phyloP scores from a whole-genome alignment of 2,797 vertebrate genomes.

The Anguilla obscura region DNA sequence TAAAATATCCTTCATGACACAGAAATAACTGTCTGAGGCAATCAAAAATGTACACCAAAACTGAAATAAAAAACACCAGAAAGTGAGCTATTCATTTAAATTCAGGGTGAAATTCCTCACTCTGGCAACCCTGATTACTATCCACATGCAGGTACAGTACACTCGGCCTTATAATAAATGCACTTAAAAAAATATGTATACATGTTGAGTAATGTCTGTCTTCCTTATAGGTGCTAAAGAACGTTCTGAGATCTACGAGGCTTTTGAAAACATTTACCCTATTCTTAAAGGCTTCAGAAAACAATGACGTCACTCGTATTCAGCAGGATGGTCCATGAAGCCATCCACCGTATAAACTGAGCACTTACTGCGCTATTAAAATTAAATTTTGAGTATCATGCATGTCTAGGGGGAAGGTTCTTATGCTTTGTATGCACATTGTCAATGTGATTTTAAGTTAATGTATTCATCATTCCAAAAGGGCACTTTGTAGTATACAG shows the following conservation, averaged over 20 bases:
- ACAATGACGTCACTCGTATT: slow-evolving; percentile 51
- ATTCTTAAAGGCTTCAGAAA: slow-evolving; percentile 93
- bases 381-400: slow-evolving; percentile 32
- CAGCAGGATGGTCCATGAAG: not conserved
- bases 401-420: slow-evolving; percentile 9
- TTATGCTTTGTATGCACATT: not conserved
- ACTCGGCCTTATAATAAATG: not conserved
- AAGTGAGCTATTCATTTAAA: not conserved
- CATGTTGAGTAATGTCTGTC: not conserved
- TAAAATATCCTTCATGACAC: too few species aligned
- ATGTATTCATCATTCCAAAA: not conserved
- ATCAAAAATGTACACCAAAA: too few species aligned
- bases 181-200: not conserved
- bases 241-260: slow-evolving; percentile 92
- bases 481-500: not conserved
- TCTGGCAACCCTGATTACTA: not conserved
- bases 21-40: too few species aligned
- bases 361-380: slow-evolving; percentile 31
- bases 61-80: not conserved
- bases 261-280: slow-evolving; percentile 97
- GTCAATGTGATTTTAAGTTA: not conserved
- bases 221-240: slow-evolving; percentile 87
- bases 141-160: not conserved
- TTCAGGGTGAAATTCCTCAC: not conserved
- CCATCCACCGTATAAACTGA: slow-evolving; percentile 27